phyloP scores from a whole-genome alignment of 1,140 invertebrate species.

The Helicoverpa zea region DNA sequence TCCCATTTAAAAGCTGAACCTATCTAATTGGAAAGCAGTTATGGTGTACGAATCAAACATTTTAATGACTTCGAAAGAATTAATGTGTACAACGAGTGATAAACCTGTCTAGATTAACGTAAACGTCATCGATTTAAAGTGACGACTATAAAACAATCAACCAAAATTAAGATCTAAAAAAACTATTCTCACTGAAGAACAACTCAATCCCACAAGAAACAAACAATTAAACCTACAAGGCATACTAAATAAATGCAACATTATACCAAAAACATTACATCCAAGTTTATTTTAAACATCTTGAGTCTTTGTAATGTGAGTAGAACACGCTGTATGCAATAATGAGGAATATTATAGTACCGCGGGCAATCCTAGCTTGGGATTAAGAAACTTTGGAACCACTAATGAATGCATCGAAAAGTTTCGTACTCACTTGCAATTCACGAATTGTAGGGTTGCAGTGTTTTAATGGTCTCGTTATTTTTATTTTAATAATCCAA shows the following conservation, averaged over 20 bases:
- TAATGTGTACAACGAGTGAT: too few species aligned
- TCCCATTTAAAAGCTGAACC: neutral
- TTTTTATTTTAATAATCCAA: constrained; percentile 27
- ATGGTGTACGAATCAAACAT: too few species aligned
- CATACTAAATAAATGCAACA: neutral
- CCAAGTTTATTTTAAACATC: constrained; percentile 54
- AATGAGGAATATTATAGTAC: constrained; percentile 71
- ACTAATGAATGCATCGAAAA: constrained; percentile 81
- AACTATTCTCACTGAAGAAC: neutral
- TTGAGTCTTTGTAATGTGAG: constrained; percentile 50
- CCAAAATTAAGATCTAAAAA: neutral
- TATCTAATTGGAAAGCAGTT: neutral
- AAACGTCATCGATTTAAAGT: too few species aligned
- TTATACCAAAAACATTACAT: neutral
- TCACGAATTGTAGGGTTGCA: constrained; percentile 59
- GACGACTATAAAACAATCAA: too few species aligned
- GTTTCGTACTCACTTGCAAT: constrained; percentile 74
- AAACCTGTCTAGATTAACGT: too few species aligned
- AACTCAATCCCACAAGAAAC: neutral
- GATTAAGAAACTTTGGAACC: constrained; percentile 75
- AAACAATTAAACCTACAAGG: neutral
- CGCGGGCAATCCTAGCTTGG: constrained; percentile 68
- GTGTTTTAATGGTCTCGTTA: constrained; percentile 43
- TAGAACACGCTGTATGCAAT: constrained; percentile 54
- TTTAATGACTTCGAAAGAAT: too few species aligned